Conservation (phyloP, 2,113 vertebrate species). For the Sardina pilchardus region DNA sequence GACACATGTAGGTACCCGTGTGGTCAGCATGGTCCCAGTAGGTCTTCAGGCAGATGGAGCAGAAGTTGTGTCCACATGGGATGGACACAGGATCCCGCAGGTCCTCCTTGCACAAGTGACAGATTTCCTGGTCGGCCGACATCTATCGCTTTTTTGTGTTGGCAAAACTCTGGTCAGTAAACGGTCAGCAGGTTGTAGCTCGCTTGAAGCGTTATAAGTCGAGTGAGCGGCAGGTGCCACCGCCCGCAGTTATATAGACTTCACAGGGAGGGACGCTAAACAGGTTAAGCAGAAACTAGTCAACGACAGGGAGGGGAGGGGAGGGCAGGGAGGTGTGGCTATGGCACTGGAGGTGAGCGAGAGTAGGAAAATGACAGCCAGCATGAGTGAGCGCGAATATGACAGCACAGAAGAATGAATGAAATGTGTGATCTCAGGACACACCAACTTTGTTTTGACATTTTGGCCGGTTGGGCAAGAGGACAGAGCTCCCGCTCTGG, state of each 20-base stretch:
- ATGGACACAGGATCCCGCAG: conserved; percentile 75
- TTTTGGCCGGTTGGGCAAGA: not conserved
- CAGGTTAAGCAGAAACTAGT: conserved; percentile 80
- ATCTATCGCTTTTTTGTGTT: conserved; percentile 42
- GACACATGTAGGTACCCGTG: conserved; percentile 67
- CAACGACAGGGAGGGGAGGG: conserved; percentile 48
- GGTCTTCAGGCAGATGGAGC: conserved; percentile 74
- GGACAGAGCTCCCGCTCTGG: not conserved
- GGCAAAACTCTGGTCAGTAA: not conserved
- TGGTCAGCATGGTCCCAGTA: conserved; percentile 78
- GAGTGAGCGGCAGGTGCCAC: conserved; percentile 61
- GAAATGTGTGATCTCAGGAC: conserved; percentile 54
- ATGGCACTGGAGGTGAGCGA: conserved; percentile 23
- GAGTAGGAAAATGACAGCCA: conserved; percentile 48
- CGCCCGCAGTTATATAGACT: conserved; percentile 66
- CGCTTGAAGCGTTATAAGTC: conserved; percentile 33
- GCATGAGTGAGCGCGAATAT: conserved; percentile 35
- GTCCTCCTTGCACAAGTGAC: conserved; percentile 76
- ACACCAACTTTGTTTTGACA: conserved; percentile 22
- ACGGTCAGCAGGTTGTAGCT: not conserved
- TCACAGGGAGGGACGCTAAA: conserved; percentile 73
- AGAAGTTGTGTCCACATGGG: conserved; percentile 74
- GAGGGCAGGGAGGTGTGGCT: conserved; percentile 1
- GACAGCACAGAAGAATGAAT: conserved; percentile 51
- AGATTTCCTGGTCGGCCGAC: conserved; percentile 69